Conservation (phyloP, 2,888 invertebrate genomes). For the Homarus gammarus region DNA sequence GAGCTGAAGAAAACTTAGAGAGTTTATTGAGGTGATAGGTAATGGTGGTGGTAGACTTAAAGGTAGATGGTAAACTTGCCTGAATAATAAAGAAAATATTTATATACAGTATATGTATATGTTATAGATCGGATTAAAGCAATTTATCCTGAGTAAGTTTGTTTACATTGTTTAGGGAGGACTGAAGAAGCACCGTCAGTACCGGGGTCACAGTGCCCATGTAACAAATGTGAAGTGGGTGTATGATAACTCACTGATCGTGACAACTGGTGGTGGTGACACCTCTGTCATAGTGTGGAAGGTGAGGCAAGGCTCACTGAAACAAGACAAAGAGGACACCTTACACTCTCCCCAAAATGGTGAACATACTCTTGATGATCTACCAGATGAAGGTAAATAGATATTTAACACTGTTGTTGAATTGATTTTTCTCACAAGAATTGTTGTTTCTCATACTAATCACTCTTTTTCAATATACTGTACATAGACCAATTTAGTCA, state of each 20-base stretch:
- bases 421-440: slow-evolving; percentile 8
- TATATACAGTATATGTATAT: too few species aligned
- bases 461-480: too few species aligned
- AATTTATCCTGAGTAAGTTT: neutral
- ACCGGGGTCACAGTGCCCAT: slow-evolving; percentile 77
- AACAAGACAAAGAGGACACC: neutral
- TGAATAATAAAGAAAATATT: too few species aligned
- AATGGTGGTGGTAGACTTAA: too few species aligned
- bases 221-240: slow-evolving; percentile 77
- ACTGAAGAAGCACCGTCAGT: slow-evolving; percentile 79
- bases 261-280: slow-evolving; percentile 80
- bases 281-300: slow-evolving; percentile 80
- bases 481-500: too few species aligned
- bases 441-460: neutral
- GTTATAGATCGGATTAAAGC: too few species aligned
- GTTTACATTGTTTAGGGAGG: too few species aligned
- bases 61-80: too few species aligned
- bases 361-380: slow-evolving; percentile 29
- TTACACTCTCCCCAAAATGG: neutral
- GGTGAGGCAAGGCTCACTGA: neutral
- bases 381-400: slow-evolving; percentile 46
- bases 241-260: slow-evolving; percentile 77
- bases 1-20: too few species aligned
- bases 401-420: neutral
- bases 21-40: too few species aligned